These are phyloP conservation scores for Smittia aterrima DNA, from an alignment of 2,888 invertebrate genomes.

Conservation along the genomic window DNA sequence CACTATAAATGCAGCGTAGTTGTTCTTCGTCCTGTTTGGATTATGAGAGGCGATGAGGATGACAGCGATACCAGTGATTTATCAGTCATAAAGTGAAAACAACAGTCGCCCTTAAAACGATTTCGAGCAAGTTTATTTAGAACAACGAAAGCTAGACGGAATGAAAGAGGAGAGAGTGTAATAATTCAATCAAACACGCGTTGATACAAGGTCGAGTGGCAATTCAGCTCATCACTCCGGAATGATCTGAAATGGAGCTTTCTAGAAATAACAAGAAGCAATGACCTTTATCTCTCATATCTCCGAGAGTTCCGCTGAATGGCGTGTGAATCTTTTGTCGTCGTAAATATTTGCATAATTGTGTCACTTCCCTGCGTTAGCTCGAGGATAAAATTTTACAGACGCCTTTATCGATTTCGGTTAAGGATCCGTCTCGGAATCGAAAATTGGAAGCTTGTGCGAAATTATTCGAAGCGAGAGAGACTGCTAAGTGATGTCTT, in stretches of 20 bases:
- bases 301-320: background rate
- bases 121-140: background rate
- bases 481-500: too few species aligned
- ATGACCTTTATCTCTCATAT: constrained; percentile 11
- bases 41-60: background rate
- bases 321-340: background rate
- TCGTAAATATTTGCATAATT: constrained; percentile 7
- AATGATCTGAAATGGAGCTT: background rate
- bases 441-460: too few species aligned
- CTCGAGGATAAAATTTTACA: background rate
- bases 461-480: too few species aligned
- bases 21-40: background rate
- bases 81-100: constrained; percentile 3
- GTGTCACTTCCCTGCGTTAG: background rate
- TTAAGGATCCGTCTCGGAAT: background rate
- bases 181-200: constrained; percentile 8
- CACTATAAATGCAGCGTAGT: constrained; percentile 15
- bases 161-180: background rate
- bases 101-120: background rate
- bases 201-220: constrained; percentile 34
- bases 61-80: background rate
- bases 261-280: constrained; percentile 20
- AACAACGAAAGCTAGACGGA: background rate
- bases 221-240: constrained; percentile 22
- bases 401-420: background rate